A percentile compares a stretch with the other conserved stretches of the same genome.
phyloP scores from a whole-genome alignment of 2,888 invertebrate genomes.

The Polylopha cassiicola region DNA sequence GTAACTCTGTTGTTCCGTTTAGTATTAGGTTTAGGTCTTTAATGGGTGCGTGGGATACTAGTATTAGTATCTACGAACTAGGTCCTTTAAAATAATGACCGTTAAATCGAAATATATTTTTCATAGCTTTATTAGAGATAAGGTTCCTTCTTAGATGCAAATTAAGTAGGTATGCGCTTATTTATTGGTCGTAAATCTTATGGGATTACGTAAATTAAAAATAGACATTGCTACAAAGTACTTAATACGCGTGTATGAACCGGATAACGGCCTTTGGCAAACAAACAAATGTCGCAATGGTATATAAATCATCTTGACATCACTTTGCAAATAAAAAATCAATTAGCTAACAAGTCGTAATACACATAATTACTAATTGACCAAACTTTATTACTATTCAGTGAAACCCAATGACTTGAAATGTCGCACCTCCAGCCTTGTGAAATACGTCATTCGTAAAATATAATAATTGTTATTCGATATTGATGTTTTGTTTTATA shows the following conservation, averaged over 20 bases:
- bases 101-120: too few species aligned
- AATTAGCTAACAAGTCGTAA: constrained; percentile 8
- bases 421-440: constrained; percentile 14
- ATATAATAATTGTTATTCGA: background rate
- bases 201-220: too few species aligned
- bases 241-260: too few species aligned
- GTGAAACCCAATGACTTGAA: constrained; percentile 17
- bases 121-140: too few species aligned
- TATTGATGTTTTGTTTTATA: background rate
- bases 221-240: too few species aligned
- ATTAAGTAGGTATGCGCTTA: too few species aligned
- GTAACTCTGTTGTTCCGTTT: constrained; percentile 1
- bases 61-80: too few species aligned
- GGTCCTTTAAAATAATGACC: too few species aligned
- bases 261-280: too few species aligned
- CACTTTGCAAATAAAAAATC: constrained; percentile 10
- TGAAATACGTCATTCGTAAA: background rate
- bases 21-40: constrained; percentile 4
- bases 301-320: constrained; percentile 17
- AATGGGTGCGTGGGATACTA: constrained; percentile 1
- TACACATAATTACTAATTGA: constrained; percentile 24
- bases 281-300: background rate
- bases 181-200: too few species aligned
- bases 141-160: too few species aligned
- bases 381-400: constrained; percentile 21